Evolutionary conservation across 2,797 vertebrate genomes (phyloP).

Genomic region (Lindbergichthys nudifrons): DNA sequence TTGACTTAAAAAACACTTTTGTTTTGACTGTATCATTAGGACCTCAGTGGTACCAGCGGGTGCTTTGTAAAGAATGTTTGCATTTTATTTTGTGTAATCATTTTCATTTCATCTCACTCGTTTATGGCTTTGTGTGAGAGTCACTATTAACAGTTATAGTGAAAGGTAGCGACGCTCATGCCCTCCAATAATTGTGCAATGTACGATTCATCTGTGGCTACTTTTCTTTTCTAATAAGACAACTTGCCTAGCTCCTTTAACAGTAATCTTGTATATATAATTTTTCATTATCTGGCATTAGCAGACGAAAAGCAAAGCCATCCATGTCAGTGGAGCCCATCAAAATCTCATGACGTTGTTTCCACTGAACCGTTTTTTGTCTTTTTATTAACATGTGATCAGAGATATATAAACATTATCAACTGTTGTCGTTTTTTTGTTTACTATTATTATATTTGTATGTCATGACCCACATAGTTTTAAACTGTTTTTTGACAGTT

Average conservation of each 20-base stretch:
- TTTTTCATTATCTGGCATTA: slow-evolving; percentile 78
- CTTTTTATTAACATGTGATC: slow-evolving; percentile 86
- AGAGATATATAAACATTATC: slow-evolving; percentile 88
- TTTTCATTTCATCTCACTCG: slow-evolving; percentile 60
- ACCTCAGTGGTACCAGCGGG: slow-evolving; percentile 79
- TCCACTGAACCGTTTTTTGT: slow-evolving; percentile 80
- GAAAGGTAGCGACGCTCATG: slow-evolving; percentile 75
- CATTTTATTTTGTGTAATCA: slow-evolving; percentile 65
- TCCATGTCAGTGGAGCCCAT: slow-evolving; percentile 78
- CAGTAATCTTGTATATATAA: slow-evolving; percentile 85
- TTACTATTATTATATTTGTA: slow-evolving; percentile 72
- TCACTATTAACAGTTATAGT: slow-evolving; percentile 80
- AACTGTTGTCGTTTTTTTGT: slow-evolving; percentile 77
- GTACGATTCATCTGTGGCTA: slow-evolving; percentile 85
- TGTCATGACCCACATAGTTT: slow-evolving; percentile 49
- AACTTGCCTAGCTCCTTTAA: slow-evolving; percentile 89
- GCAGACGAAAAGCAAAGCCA: slow-evolving; percentile 82
- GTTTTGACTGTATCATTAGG: slow-evolving; percentile 87
- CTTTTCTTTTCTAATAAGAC: slow-evolving; percentile 92
- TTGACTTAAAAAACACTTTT: slow-evolving; percentile 57
- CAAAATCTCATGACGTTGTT: slow-evolving; percentile 82
- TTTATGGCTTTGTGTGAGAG: slow-evolving; percentile 80
- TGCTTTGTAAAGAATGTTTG: slow-evolving; percentile 83
- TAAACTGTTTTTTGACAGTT: slow-evolving; percentile 61
- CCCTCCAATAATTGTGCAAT: slow-evolving; percentile 87